Evolutionary conservation across 2,113 vertebrate species (phyloP).

Genomic region (Bos javanicus): DNA sequence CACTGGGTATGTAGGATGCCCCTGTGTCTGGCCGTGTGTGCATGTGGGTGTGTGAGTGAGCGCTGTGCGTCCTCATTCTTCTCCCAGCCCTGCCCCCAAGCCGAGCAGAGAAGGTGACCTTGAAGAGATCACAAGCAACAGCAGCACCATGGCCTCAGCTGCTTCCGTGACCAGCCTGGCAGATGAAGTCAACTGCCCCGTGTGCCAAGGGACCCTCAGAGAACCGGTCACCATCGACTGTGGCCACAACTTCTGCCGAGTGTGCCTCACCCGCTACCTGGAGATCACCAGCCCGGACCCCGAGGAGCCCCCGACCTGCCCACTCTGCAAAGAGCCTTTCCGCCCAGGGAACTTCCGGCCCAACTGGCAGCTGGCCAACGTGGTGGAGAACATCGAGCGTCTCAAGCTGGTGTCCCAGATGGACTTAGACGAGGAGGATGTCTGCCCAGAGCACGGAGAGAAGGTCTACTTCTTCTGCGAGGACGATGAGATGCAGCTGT

Average conservation of each 20-base stretch:
- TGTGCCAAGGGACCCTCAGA: slow-evolving; percentile 89
- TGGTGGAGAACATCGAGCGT: slow-evolving; percentile 83
- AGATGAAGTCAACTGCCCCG: slow-evolving; percentile 92
- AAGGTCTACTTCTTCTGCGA: slow-evolving; percentile 89
- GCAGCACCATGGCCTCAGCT: slow-evolving; percentile 58
- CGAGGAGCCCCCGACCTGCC: slow-evolving; percentile 34
- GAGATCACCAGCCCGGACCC: slow-evolving; percentile 74
- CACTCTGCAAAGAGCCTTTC: slow-evolving; percentile 63
- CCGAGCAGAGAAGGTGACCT: not conserved
- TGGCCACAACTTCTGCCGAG: slow-evolving; percentile 93
- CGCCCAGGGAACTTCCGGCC: slow-evolving; percentile 71
- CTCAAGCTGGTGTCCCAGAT: slow-evolving; percentile 41
- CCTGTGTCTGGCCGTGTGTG: not conserved
- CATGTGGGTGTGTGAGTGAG: not conserved
- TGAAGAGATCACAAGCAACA: not conserved
- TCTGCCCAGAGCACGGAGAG: slow-evolving; percentile 83
- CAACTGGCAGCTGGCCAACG: slow-evolving; percentile 86
- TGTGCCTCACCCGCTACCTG: slow-evolving; percentile 87
- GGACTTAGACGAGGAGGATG: not conserved
- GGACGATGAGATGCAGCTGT: slow-evolving; percentile 84
- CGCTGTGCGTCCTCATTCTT: not conserved
- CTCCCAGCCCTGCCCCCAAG: not conserved
- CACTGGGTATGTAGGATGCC: not conserved
- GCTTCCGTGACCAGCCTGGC: slow-evolving; percentile 78
- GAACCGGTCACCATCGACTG: slow-evolving; percentile 93